Conservation (phyloP, 2,113 vertebrate genomes). For the Pterocles burchelli region DNA sequence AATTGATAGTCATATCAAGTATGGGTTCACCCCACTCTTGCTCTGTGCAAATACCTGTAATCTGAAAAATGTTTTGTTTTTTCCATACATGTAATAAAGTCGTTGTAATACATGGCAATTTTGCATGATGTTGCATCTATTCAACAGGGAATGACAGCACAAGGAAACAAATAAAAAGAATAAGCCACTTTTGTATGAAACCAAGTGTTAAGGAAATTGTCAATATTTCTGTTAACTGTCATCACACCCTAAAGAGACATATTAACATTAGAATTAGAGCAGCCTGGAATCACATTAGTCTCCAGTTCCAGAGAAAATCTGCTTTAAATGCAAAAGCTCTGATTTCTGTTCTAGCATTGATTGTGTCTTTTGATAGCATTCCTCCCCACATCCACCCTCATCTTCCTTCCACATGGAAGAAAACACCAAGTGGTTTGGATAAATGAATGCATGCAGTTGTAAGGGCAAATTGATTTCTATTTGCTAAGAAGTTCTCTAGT, state of each 20-base stretch:
- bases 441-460: slow-evolving; percentile 41
- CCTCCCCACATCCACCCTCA: slow-evolving; percentile 26
- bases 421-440: slow-evolving; percentile 28
- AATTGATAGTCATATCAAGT: neutral
- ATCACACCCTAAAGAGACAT: slow-evolving; percentile 50
- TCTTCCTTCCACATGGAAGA: slow-evolving; percentile 69
- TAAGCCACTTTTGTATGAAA: slow-evolving; percentile 36
- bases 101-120: slow-evolving; percentile 8
- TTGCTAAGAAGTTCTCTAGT: slow-evolving; percentile 21
- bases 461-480: slow-evolving; percentile 32
- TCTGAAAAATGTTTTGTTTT: slow-evolving; percentile 44
- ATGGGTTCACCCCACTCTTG: neutral
- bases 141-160: neutral
- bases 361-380: slow-evolving; percentile 64
- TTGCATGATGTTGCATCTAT: slow-evolving; percentile 2
- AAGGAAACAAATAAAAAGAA: slow-evolving; percentile 26
- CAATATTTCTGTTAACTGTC: slow-evolving; percentile 63
- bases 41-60: neutral
- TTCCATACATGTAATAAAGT: neutral
- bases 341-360: slow-evolving; percentile 43
- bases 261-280: slow-evolving; percentile 28
- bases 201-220: slow-evolving; percentile 55
- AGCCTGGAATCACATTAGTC: slow-evolving; percentile 20
- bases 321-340: slow-evolving; percentile 59
- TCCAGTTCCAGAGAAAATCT: slow-evolving; percentile 45